These are phyloP conservation scores for Mylabris phalerata DNA, from an alignment of 1,140 invertebrate genomes.

Conservation along the genomic window DNA sequence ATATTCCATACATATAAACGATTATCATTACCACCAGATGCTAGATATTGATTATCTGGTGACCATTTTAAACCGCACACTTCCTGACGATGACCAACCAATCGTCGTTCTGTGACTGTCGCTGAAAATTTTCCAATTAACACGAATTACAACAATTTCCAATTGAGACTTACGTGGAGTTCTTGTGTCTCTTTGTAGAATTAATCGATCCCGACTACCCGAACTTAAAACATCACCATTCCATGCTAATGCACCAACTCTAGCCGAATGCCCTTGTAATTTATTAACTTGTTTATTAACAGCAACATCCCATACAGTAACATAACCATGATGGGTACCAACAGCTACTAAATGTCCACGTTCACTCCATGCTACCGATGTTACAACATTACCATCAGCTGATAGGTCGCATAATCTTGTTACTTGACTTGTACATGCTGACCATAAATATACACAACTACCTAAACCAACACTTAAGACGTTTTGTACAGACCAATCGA, in stretches of 20 bases:
- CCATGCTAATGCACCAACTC: slow-evolving; percentile 94
- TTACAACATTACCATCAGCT: slow-evolving; percentile 89
- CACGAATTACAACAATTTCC: background rate
- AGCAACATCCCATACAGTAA: slow-evolving; percentile 96
- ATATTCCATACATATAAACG: slow-evolving; percentile 97
- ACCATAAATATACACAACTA: slow-evolving; percentile 98
- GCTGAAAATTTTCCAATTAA: slow-evolving; percentile 36
- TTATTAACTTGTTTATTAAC: slow-evolving; percentile 92
- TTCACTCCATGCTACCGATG: slow-evolving; percentile 98
- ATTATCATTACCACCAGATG: slow-evolving; percentile 99
- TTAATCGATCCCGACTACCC: slow-evolving; percentile 89
- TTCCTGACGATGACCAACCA: slow-evolving; percentile 94
- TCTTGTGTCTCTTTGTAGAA: slow-evolving; percentile 90
- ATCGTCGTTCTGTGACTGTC: slow-evolving; percentile 64
- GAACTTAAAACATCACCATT: slow-evolving; percentile 96
- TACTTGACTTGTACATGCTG: slow-evolving; percentile 96
- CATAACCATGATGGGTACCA: slow-evolving; percentile 93
- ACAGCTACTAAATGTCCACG: slow-evolving; percentile 94
- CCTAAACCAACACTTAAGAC: slow-evolving; percentile 97
- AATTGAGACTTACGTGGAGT: slow-evolving; percentile 57
- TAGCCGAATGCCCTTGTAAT: slow-evolving; percentile 85
- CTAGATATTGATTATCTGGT: slow-evolving; percentile 95
- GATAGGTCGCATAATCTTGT: slow-evolving; percentile 94
- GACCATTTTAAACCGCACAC: slow-evolving; percentile 99
- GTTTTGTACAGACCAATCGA: slow-evolving; percentile 99